These are phyloP conservation scores for Heteractis magnifica DNA, from an alignment of 92 coral and sea anemone species.

Conservation along the genomic window DNA sequence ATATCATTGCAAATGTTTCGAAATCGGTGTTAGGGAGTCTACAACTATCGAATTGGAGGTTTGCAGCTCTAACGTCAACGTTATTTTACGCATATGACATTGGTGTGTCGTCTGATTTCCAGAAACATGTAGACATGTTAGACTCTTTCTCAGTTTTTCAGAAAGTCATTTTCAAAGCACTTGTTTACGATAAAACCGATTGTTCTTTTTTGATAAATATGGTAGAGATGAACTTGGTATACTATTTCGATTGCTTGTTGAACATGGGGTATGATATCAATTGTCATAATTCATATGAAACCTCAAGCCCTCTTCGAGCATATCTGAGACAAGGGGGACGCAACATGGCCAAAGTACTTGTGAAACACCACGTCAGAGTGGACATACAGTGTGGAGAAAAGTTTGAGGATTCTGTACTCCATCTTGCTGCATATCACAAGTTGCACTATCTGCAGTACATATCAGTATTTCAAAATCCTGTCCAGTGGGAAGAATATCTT, in stretches of 20 bases:
- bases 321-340: constrained; percentile 54
- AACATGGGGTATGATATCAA: constrained; percentile 17
- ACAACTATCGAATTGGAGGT: neutral
- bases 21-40: neutral
- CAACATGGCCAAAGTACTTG: constrained; percentile 51
- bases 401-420: constrained; percentile 56
- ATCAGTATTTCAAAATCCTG: constrained; percentile 9
- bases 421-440: constrained; percentile 54
- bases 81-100: constrained; percentile 9
- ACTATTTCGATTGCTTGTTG: neutral
- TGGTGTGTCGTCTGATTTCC: neutral
- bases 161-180: neutral
- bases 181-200: neutral
- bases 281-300: constrained; percentile 38
- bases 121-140: neutral
- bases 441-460: constrained; percentile 35
- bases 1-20: constrained; percentile 1
- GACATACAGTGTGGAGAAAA: constrained; percentile 51
- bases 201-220: neutral
- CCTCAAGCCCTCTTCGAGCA: constrained; percentile 29
- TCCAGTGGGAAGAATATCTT: constrained; percentile 1
- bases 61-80: neutral
- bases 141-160: neutral
- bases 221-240: neutral
- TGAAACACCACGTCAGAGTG: constrained; percentile 26